These are phyloP conservation scores for Orientallactaga sibirica DNA, from an alignment of 2,797 vertebrate species.

Conservation along the genomic window DNA sequence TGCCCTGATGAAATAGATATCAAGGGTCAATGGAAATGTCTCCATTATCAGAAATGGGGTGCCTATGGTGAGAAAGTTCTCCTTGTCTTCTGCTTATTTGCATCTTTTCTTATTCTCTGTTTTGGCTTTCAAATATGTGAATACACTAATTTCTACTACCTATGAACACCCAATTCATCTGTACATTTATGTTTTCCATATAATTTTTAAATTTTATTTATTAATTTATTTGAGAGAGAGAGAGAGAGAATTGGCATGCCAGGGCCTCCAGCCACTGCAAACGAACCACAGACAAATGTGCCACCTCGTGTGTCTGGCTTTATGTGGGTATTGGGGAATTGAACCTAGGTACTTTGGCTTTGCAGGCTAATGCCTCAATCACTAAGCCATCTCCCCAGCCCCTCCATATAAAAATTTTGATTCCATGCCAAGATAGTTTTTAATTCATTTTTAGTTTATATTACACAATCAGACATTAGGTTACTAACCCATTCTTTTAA, in stretches of 20 bases:
- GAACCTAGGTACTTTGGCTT: too few relatives aligned
- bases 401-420: not conserved
- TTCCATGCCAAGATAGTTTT: not conserved
- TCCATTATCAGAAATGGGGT: not conserved
- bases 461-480: not conserved
- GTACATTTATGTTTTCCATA: not conserved
- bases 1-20: not conserved
- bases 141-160: not conserved
- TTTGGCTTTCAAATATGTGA: not conserved
- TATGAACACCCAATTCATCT: constrained; percentile 14
- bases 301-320: too few relatives aligned
- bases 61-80: not conserved
- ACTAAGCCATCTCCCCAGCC: too few relatives aligned
- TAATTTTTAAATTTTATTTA: not conserved
- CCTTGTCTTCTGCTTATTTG: not conserved
- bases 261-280: too few relatives aligned
- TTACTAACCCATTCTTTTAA: not conserved
- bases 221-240: too few relatives aligned
- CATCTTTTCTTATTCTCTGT: not conserved
- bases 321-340: too few relatives aligned
- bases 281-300: too few relatives aligned
- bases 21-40: not conserved
- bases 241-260: too few relatives aligned
- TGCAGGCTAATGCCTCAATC: too few relatives aligned
- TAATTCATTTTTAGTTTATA: not conserved